Evolutionary conservation across 2,797 vertebrate species (phyloP), one percentile per base, ranked within the genome.

Genomic region (Cygnus olor): DNA sequence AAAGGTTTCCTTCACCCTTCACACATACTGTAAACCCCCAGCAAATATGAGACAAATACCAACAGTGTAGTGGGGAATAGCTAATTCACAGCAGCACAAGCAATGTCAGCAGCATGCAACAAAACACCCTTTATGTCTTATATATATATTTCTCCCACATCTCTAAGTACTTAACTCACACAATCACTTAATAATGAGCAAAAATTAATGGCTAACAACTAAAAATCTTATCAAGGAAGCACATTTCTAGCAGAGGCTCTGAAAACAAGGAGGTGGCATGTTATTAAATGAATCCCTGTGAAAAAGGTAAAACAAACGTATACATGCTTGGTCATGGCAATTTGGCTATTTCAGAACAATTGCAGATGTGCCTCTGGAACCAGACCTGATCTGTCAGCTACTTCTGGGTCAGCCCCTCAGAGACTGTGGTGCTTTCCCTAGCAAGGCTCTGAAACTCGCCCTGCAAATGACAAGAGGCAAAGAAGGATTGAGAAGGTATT

Each of bases 401-500:
- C 60, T 71, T 44, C 57, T 34, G n/a, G 34, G n/a, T 17, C 81
- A 94, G 73, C 12, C 40, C 42, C 68, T 57, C 38, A 5, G 47
- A 49, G 42, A 65, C 42, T 13, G 8, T 7, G 9, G 24, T 80
- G 53, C 47, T 86, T n/a, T 88, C 60, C 73, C 74, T 15, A 72
- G 56, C 11, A 82, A 74, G 82, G 60, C 56, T 94, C 78, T 84
- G 82, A 88, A 85, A 82, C 70, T 30, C 17, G 32, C 73, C 68
- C 82, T 76, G 73, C 79, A 64, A 82, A 94, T 79, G 64, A 94
- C 74, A 86, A 78, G 70, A 85, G 87, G 74, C 89, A 88, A 76
- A 64, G 70, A 89, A 94, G 87, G 74, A 96, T 19, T 51, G 72
- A 80, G 80, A 95, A 95, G 44, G 72, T 78, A 66, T 94, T 96